These are phyloP conservation scores for Thalassarche chlororhynchos DNA, from an alignment of 2,113 vertebrate species.

Conservation along the genomic window DNA sequence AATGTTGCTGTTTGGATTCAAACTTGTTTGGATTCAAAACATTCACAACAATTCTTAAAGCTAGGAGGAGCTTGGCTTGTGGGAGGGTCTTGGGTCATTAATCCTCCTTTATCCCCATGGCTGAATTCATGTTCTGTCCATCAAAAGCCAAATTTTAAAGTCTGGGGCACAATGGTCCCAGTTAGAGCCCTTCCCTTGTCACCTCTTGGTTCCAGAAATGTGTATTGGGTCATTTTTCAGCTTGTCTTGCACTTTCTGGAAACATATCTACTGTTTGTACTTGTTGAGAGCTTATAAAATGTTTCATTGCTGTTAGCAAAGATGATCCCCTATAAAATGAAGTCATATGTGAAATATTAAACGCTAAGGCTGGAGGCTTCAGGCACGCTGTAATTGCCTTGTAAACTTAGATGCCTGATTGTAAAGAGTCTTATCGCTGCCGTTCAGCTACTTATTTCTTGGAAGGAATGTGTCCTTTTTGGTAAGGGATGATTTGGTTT, in stretches of 20 bases:
- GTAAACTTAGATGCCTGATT: conserved; percentile 1
- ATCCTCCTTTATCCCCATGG: neutral
- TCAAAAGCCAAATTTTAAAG: neutral
- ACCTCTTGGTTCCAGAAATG: neutral
- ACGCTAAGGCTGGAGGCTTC: neutral
- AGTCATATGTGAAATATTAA: neutral
- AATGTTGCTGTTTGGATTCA: neutral
- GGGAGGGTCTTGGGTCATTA: neutral
- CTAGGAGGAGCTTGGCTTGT: neutral
- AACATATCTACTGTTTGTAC: neutral
- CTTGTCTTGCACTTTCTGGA: neutral
- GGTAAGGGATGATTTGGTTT: neutral
- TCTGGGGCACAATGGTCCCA: neutral
- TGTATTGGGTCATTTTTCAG: neutral
- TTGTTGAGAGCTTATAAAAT: neutral
- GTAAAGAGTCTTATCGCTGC: neutral
- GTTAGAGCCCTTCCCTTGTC: neutral
- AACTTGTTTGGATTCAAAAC: neutral
- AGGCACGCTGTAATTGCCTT: neutral
- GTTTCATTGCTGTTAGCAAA: neutral
- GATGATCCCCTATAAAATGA: neutral
- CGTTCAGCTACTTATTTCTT: neutral
- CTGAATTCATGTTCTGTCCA: neutral
- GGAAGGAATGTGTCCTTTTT: neutral
- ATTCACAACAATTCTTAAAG: neutral